A percentile compares a stretch with the other conserved stretches of the same genome.
phyloP scores from a whole-genome alignment of 2,113 vertebrate genomes.

The Helogale parvula region DNA sequence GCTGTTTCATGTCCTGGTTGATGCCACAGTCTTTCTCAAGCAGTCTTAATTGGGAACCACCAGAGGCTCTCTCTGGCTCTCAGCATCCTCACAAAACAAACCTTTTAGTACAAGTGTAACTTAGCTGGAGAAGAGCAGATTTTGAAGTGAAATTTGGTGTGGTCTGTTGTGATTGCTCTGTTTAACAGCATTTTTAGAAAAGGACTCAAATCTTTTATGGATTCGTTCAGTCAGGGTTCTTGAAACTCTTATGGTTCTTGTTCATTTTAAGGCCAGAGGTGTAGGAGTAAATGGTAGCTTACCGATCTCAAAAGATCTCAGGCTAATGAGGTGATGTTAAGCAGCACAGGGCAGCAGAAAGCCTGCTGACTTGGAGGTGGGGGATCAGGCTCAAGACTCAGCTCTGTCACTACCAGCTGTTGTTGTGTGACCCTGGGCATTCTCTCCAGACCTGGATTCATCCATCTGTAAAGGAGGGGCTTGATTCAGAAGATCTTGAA shows the following conservation, averaged over 20 bases:
- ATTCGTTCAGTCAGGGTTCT: not conserved
- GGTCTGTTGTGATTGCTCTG: slow-evolving; percentile 58
- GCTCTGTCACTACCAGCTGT: not conserved
- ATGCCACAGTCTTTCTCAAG: not conserved
- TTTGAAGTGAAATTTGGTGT: slow-evolving; percentile 16
- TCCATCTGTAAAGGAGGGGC: not conserved
- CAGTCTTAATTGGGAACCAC: not conserved
- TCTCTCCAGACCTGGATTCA: not conserved
- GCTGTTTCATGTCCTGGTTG: not conserved
- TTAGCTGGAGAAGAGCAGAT: not conserved
- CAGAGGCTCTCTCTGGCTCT: not conserved
- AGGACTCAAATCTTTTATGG: not conserved
- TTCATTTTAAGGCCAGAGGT: not conserved
- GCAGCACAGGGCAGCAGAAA: not conserved
- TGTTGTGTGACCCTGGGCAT: not conserved
- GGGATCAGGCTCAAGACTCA: not conserved
- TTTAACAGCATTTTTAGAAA: not conserved
- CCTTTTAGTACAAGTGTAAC: not conserved
- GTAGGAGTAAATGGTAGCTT: not conserved
- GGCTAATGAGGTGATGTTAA: not conserved
- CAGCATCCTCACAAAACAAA: not conserved
- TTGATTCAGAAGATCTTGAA: not conserved
- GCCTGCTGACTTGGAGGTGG: not conserved
- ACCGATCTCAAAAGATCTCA: not conserved
- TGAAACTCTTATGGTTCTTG: not conserved